These are phyloP conservation scores for Drosophila ezoana DNA, from an alignment of 2,888 invertebrate species.

Conservation along the genomic window DNA sequence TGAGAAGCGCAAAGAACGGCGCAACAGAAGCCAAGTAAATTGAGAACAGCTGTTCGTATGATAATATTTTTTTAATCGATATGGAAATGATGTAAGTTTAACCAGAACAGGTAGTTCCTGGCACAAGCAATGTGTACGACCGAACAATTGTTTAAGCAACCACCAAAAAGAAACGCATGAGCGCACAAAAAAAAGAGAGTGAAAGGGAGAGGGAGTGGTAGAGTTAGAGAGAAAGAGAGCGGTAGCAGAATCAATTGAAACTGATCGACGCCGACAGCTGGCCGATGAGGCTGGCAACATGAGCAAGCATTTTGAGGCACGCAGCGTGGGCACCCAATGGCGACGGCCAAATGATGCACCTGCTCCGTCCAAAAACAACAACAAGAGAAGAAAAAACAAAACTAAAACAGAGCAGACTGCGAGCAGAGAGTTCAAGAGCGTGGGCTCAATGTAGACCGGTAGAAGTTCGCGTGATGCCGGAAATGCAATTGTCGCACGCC, in stretches of 20 bases:
- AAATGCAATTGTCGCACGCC: slow-evolving; percentile 80
- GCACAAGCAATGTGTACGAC: slow-evolving; percentile 7
- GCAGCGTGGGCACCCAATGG: slow-evolving; percentile 56
- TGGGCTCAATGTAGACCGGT: slow-evolving; percentile 27
- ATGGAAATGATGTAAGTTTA: slow-evolving; percentile 17
- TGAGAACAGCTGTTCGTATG: slow-evolving; percentile 22
- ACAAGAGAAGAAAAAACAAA: background rate
- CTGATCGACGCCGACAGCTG: slow-evolving; percentile 71
- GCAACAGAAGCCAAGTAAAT: background rate
- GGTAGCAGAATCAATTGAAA: slow-evolving; percentile 40
- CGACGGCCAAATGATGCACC: slow-evolving; percentile 58
- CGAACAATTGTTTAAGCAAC: slow-evolving; percentile 29
- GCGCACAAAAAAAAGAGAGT: slow-evolving; percentile 3
- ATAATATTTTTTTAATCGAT: slow-evolving; percentile 6
- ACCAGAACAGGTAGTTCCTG: slow-evolving; percentile 23
- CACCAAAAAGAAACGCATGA: slow-evolving; percentile 21
- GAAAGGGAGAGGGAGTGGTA: background rate
- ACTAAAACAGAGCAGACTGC: slow-evolving; percentile 12
- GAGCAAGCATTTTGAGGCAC: slow-evolving; percentile 73
- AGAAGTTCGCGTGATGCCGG: slow-evolving; percentile 64
- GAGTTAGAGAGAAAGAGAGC: background rate
- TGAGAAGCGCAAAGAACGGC: slow-evolving; percentile 8
- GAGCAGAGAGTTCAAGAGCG: slow-evolving; percentile 41
- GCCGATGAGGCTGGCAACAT: slow-evolving; percentile 48
- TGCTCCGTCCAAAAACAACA: slow-evolving; percentile 35